Conservation (phyloP, 2,797 vertebrate species). For the Macropodus opercularis region DNA sequence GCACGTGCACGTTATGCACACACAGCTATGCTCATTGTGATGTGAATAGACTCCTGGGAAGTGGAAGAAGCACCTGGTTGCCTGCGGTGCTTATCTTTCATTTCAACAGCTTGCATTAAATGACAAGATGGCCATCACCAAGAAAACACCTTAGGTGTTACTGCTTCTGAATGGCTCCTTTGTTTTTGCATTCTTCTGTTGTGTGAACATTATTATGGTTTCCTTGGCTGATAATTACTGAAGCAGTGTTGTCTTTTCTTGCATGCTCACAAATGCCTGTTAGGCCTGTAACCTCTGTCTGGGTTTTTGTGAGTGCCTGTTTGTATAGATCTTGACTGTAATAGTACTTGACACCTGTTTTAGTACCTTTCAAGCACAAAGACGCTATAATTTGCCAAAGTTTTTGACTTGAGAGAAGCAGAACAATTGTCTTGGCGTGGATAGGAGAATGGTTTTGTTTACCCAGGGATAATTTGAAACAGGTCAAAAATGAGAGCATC, state of each 20-base stretch:
- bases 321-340: slow-evolving; percentile 68
- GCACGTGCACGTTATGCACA: neutral
- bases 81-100: slow-evolving; percentile 75
- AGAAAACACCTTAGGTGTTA: slow-evolving; percentile 78
- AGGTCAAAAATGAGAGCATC: slow-evolving; percentile 70
- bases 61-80: slow-evolving; percentile 72
- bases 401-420: slow-evolving; percentile 57
- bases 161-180: slow-evolving; percentile 75
- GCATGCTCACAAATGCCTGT: slow-evolving; percentile 57
- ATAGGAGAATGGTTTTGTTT: slow-evolving; percentile 67
- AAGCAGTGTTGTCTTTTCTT: slow-evolving; percentile 58
- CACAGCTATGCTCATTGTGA: slow-evolving; percentile 20
- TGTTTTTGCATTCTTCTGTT: slow-evolving; percentile 80
- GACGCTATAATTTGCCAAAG: slow-evolving; percentile 73
- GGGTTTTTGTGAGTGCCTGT: slow-evolving; percentile 25
- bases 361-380: slow-evolving; percentile 72
- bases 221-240: slow-evolving; percentile 79
- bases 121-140: slow-evolving; percentile 73
- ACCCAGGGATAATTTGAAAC: slow-evolving; percentile 75
- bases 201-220: slow-evolving; percentile 78
- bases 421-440: slow-evolving; percentile 66
- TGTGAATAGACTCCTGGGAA: slow-evolving; percentile 32
- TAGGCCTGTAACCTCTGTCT: slow-evolving; percentile 48
- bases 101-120: slow-evolving; percentile 69
- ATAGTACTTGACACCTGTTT: slow-evolving; percentile 76